A percentile compares a stretch with the other conserved stretches of the same genome.
phyloP scores from a whole-genome alignment of 2,888 invertebrate species.

The Zygothrica quintamaculata region DNA sequence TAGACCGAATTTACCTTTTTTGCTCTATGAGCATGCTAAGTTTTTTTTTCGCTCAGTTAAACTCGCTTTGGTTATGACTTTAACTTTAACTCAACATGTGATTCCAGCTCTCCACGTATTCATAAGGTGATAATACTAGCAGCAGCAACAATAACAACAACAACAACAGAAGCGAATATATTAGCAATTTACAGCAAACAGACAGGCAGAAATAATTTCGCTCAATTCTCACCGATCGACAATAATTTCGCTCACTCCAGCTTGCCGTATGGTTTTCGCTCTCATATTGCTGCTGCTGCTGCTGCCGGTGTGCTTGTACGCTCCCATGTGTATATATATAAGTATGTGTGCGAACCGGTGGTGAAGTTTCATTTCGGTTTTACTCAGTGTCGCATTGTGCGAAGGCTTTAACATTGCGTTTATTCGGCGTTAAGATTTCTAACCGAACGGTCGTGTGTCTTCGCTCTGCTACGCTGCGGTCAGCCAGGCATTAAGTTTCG shows the following conservation, averaged over 20 bases:
- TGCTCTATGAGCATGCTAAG: no score
- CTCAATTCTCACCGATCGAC: slow-evolving; percentile 41
- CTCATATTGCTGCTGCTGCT: slow-evolving; percentile 4
- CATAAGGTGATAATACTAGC: not conserved
- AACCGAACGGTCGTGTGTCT: slow-evolving; percentile 81
- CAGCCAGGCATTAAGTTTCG: slow-evolving; percentile 41
- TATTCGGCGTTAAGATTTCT: slow-evolving; percentile 84
- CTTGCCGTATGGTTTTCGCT: slow-evolving; percentile 20
- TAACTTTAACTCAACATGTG: no score
- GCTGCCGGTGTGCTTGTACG: no score
- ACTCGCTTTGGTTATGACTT: no score
- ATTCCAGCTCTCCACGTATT: no score
- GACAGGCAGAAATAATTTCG: slow-evolving; percentile 3
- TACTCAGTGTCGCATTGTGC: slow-evolving; percentile 51
- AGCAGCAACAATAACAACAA: not conserved
- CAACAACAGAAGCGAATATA: not conserved
- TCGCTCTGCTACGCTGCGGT: slow-evolving; percentile 39
- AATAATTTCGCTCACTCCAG: slow-evolving; percentile 39
- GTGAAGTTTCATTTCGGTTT: slow-evolving; percentile 60
- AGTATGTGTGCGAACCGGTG: slow-evolving; percentile 58
- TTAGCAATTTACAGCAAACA: no score
- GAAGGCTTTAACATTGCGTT: slow-evolving; percentile 65
- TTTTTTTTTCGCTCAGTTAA: no score
- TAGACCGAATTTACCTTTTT: no score
- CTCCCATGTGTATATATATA: slow-evolving; percentile 24